Evolutionary conservation across 2,797 vertebrate genomes (phyloP).

Genomic region (Mormyrops attenuatus): DNA sequence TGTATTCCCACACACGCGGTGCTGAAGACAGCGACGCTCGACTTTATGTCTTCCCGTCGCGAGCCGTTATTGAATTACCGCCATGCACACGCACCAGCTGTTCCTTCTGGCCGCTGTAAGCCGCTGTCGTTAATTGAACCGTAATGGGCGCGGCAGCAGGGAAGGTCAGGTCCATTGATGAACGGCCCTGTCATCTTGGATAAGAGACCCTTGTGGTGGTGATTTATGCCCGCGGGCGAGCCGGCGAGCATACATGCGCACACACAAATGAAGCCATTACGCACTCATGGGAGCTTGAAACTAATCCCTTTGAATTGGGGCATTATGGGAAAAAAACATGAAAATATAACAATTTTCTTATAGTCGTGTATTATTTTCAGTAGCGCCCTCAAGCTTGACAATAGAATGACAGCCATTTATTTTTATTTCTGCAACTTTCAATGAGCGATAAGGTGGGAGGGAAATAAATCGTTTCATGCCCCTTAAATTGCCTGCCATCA

Average conservation of each 20-base stretch:
- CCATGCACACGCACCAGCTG: conserved; percentile 83
- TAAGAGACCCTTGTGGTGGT: conserved; percentile 30
- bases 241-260: background rate
- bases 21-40: conserved; percentile 44
- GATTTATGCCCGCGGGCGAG: conserved; percentile 21
- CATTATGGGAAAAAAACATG: background rate
- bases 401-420: background rate
- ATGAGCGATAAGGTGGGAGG: background rate
- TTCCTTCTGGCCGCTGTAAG: conserved; percentile 65
- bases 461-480: background rate
- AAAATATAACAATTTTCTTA: background rate
- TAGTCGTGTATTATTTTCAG: background rate
- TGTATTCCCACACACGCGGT: background rate
- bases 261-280: conserved; percentile 1
- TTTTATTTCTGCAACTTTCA: background rate
- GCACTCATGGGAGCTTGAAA: background rate
- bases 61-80: conserved; percentile 81
- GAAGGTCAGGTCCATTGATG: conserved; percentile 74
- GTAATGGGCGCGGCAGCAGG: conserved; percentile 83
- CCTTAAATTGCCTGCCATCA: background rate
- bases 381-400: background rate
- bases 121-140: conserved; percentile 83
- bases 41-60: conserved; percentile 61
- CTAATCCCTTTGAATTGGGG: background rate
- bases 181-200: conserved; percentile 49